Base-by-base conservation (phyloP, 2,888 invertebrate genomes). In the Chorisops tibialis region DNA sequence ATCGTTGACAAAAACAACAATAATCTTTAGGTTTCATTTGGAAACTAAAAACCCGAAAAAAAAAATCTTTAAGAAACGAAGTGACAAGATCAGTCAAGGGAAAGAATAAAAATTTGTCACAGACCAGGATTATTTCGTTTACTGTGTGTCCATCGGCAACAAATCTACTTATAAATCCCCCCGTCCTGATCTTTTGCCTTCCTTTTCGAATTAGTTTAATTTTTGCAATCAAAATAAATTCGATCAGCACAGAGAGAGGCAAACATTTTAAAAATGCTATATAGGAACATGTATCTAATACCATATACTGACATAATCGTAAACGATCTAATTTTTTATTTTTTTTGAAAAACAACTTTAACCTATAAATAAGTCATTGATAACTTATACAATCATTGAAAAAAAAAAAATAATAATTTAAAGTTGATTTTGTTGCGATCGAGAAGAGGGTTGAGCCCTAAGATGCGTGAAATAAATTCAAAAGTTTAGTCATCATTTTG, bases 181-280 rank as follows among this genome's bases (percentile, higher is more conserved):
- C 19, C 19, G 38, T 38, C 21, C 38, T 52, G 38, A 52, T 52
- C 51, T 38, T 39, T 6, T 18, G 37, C 38, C 38, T 21, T 16
- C 38, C 3, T 52, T 52, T 19, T 37, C 38, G 21, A 38, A 37
- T 52, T 52, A 52, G 51, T 38, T 38, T 14, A 52, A 52, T 52
- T 38, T 52, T 52, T 39, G 19, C 38, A 19, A 39, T 52, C 51
- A 52, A 52, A 52, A 52, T 52, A 52, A 37, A 52, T n/a, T n/a
- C 38, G 51, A 52, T n/a, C n/a, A n/a, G n/a, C n/a, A n/a, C n/a
- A n/a, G n/a, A n/a, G n/a, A n/a, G n/a, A n/a, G n/a, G n/a, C n/a
- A n/a, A n/a, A n/a, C n/a, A n/a, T n/a, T n/a, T n/a, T n/a, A n/a
- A n/a, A n/a, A n/a, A n/a, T n/a, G n/a, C n/a, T n/a, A n/a, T n/a